These are phyloP conservation scores for Desmodus rotundus DNA, from an alignment of 2,113 vertebrate species.

Conservation along the genomic window DNA sequence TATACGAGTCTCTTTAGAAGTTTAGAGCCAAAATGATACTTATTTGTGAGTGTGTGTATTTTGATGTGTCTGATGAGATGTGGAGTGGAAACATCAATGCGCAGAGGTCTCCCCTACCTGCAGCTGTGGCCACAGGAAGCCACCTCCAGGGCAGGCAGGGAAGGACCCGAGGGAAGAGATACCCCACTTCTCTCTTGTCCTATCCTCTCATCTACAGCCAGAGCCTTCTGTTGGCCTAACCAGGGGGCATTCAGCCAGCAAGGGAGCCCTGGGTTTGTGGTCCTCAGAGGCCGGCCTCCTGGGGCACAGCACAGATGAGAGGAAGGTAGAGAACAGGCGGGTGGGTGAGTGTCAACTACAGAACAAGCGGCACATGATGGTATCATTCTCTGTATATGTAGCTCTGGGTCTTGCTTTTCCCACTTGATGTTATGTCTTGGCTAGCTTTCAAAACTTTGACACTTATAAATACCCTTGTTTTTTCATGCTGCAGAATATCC, in stretches of 20 bases:
- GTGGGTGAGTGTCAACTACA: background rate
- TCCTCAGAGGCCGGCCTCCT: too few species aligned
- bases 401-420: background rate
- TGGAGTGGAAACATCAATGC: background rate
- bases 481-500: background rate
- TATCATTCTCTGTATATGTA: fast-evolving
- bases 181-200: background rate
- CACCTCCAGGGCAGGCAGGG: background rate
- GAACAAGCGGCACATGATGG: fast-evolving
- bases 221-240: background rate
- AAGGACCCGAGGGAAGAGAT: background rate
- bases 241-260: background rate
- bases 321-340: background rate
- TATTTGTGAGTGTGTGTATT: background rate
- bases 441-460: background rate
- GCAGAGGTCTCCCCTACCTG: fast-evolving
- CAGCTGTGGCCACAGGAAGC: background rate
- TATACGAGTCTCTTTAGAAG: background rate
- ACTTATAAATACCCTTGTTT: background rate
- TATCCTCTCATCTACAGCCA: background rate
- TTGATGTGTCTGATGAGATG: background rate
- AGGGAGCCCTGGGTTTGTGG: background rate
- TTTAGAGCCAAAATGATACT: background rate
- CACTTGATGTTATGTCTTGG: background rate
- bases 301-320: background rate